Base-by-base conservation (phyloP, 2,113 vertebrate species). In the Mungos mungo region DNA sequence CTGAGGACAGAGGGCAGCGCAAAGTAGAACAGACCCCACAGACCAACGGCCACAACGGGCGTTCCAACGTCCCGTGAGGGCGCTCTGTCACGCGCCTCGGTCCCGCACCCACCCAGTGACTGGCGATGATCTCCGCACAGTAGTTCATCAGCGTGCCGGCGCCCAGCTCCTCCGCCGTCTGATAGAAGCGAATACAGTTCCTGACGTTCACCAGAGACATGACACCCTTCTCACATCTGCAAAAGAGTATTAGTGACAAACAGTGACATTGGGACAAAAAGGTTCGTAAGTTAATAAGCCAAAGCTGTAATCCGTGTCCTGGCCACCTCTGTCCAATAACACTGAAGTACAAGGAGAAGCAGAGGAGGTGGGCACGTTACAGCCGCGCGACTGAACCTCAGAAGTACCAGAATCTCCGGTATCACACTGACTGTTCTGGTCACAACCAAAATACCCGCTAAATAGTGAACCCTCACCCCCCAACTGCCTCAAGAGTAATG, bases 111-210 rank as follows among this genome's bases (percentile, higher is more conserved):
- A 99, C 99, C 99, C 99, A 99, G 96, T 99, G 99, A 97, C 99
- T 99, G 57, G 99, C 99, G 85, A 99, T 99, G 93, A 99, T 99
- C 98, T 99, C 99, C 31, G 99, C 99, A 96, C 99, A 99, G 95
- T 99, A 99, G 98, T 99, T 99, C 98, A 99, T 99, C 41, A 99
- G 96, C 0, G 99, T 99, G 97, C 98, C 97, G 95, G 99, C 99
- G 76, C 99, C 99, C 63, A 99, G 99, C 96, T 99, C 99, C 98
- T 99, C 99, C 0, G 99, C 99, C 4, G 99, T 99, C 98, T 99
- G 99, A 97, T 99, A 99, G 98, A 99, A 99, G 50, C 99, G 99
- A 97, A 99, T 99, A 94, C 99, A 99, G 98, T 99, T 99, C 98
- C 99, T 99, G 90, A 99, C 99, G 33, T 99, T 99, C 96, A 99